phyloP scores from a whole-genome alignment of 2,797 vertebrate genomes.

The Kryptopterus vitreolus region DNA sequence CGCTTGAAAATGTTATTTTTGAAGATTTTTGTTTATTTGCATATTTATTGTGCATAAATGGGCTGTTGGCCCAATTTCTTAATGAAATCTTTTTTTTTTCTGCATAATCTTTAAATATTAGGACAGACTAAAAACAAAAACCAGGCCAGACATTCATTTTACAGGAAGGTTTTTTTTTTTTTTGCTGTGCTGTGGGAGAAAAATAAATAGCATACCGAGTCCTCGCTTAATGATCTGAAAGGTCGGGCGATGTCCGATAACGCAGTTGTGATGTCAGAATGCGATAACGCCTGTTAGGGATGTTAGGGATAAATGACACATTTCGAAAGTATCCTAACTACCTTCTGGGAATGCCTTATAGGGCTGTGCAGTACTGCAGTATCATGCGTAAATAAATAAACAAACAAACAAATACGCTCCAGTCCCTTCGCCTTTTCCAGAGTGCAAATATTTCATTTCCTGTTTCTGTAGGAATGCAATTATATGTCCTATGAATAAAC shows the following conservation, averaged over 20 bases:
- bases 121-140: neutral
- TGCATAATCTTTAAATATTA: neutral
- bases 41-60: neutral
- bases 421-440: too few species aligned
- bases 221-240: neutral
- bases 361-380: too few species aligned
- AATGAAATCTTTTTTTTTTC: neutral
- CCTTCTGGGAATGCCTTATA: too few species aligned
- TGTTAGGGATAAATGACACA: too few species aligned
- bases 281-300: neutral
- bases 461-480: neutral
- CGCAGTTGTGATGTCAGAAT: neutral
- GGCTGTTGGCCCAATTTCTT: neutral
- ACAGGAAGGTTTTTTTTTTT: neutral
- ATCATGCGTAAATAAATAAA: too few species aligned
- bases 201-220: too few species aligned
- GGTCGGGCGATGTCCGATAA: neutral
- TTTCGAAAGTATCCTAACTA: too few species aligned
- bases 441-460: too few species aligned
- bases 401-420: too few species aligned
- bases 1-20: too few species aligned
- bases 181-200: neutral
- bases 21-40: neutral
- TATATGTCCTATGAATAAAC: too few species aligned
- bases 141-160: neutral